Percentiles rank a stretch among this genome's conserved stretches.
phyloP scores from a whole-genome alignment of 2,797 vertebrate species.

The Margarornis squamiger region DNA sequence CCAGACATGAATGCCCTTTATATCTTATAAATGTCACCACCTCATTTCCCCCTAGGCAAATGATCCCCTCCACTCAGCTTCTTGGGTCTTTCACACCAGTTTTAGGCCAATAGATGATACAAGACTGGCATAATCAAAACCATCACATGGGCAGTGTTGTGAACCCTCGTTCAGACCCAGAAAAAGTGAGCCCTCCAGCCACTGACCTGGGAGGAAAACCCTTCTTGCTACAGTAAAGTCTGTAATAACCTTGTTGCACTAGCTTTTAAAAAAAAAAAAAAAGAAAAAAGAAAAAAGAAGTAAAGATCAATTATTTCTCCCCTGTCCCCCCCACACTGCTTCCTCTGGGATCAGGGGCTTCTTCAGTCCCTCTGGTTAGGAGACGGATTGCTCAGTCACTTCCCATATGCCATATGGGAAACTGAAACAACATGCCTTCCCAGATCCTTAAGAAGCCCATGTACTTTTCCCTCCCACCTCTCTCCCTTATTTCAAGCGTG shows the following conservation, averaged over 20 bases:
- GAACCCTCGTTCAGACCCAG: not conserved
- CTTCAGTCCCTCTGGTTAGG: not conserved
- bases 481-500: not conserved
- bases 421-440: not conserved
- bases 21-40: not conserved
- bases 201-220: not conserved
- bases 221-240: not conserved
- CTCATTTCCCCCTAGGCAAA: not conserved
- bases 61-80: not conserved
- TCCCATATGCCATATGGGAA: conserved; percentile 31
- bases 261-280: not conserved
- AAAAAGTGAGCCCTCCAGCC: not conserved
- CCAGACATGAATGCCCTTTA: not conserved
- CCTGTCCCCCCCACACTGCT: fast-evolving
- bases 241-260: not conserved
- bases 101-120: not conserved
- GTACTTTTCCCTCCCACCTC: conserved; percentile 62
- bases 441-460: conserved; percentile 3
- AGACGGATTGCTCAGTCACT: not conserved
- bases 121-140: not conserved
- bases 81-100: not conserved
- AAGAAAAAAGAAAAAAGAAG: not conserved
- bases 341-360: not conserved
- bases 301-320: not conserved
- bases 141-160: fast-evolving